Conservation (phyloP, 2,888 invertebrate genomes). For the Sepiola atlantica region DNA sequence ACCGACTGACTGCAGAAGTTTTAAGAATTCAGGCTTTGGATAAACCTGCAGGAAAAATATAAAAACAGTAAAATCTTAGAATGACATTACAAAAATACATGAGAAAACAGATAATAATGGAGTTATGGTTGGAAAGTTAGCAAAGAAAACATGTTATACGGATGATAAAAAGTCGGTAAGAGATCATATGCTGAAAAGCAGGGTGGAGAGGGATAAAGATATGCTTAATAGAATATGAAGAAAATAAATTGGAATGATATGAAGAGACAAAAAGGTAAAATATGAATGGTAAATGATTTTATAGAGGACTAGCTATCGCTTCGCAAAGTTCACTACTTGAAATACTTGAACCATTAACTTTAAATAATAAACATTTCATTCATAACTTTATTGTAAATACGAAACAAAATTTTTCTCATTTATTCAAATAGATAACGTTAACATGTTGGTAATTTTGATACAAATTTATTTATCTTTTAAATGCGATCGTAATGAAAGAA, state of each 20-base stretch:
- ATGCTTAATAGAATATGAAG: not conserved
- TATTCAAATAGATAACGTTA: no score
- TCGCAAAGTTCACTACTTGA: no score
- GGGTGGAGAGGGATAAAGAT: not conserved
- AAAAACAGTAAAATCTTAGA: not conserved
- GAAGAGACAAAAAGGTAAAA: not conserved
- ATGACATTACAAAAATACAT: not conserved
- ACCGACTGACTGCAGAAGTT: conserved; percentile 36
- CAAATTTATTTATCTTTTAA: no score
- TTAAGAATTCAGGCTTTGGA: conserved; percentile 39
- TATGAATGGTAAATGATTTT: not conserved
- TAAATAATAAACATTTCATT: no score
- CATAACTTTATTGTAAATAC: no score
- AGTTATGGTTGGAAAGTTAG: not conserved
- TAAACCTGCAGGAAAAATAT: not conserved
- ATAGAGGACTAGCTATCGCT: not conserved
- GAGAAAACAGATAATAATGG: not conserved
- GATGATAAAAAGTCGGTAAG: not conserved
- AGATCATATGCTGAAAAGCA: not conserved
- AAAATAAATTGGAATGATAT: not conserved
- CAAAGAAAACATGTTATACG: not conserved
- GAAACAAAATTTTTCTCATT: no score
- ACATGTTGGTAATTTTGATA: no score
- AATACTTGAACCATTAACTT: no score
- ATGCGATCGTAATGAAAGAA: no score